Evolutionary conservation across 2,888 invertebrate species (phyloP).

Genomic region (Sisyra nigra): DNA sequence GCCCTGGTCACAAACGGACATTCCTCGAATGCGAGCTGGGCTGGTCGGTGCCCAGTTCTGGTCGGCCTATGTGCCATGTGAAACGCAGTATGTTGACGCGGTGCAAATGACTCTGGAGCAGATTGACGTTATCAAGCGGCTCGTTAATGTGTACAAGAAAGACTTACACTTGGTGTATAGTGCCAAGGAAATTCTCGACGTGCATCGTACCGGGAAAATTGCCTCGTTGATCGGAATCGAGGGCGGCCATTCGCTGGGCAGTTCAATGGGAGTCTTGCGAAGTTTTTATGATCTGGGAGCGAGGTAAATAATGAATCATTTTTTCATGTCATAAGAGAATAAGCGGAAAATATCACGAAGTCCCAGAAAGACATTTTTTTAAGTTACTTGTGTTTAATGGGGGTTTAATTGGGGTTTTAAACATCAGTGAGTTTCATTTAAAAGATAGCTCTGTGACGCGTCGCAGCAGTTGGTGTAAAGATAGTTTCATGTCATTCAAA

Average conservation of each 20-base stretch:
- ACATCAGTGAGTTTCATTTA: too few relatives aligned
- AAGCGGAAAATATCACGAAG: not conserved
- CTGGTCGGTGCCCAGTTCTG: constrained; percentile 84
- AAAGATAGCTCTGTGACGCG: too few relatives aligned
- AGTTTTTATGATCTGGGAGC: constrained; percentile 83
- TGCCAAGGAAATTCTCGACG: constrained; percentile 50
- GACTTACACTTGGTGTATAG: constrained; percentile 58
- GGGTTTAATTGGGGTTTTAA: not conserved
- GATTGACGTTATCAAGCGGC: constrained; percentile 65
- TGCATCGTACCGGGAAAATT: constrained; percentile 61
- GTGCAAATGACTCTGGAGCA: constrained; percentile 74
- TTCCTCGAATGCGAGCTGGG: constrained; percentile 66
- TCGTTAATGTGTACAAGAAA: constrained; percentile 55
- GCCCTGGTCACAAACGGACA: constrained; percentile 87
- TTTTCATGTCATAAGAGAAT: not conserved
- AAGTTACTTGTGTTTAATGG: too few relatives aligned
- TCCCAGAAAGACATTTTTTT: too few relatives aligned
- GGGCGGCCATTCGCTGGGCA: constrained; percentile 84
- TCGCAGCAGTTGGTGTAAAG: too few relatives aligned
- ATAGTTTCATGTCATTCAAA: too few relatives aligned
- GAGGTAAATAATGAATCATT: constrained; percentile 20
- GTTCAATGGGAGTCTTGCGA: constrained; percentile 72
- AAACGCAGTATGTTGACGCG: constrained; percentile 66
- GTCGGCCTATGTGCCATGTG: constrained; percentile 79
- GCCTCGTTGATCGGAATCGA: constrained; percentile 84